Evolutionary conservation across 2,888 invertebrate genomes (phyloP), one percentile per base, ranked within the genome.

Genomic region (Hyalella azteca): DNA sequence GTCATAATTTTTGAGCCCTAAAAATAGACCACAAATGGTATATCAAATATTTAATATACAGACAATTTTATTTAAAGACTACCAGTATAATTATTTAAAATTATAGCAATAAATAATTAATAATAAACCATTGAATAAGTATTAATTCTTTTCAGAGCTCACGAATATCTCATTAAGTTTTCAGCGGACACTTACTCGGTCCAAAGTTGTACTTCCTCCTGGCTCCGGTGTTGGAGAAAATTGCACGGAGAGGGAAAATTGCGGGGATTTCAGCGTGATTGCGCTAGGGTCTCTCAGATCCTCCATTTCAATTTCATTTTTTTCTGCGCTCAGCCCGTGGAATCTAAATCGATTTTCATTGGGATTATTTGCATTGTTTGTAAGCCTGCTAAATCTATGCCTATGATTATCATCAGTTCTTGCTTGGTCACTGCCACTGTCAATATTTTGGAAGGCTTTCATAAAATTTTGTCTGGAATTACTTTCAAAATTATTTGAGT

Each of bases 201-300:
- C 54, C 29, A 29, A 26, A 3, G 54, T 7, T 54, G 54, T 5
- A 22, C 26, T 22, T 29, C 11, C 54, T 54, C 26, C 54, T 4
- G 54, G 2, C 9, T 3, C 19, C n/a, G 29, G 11, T 36, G 7
- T 36, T 15, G 66, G 66, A 32, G 66, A n/a, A 13, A 66, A 66
- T 36, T 66, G 66, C 36, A 66, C 66, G 3, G 66, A 66, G 15
- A 66, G 36, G 15, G 66, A 66, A 29, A 66, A 66, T 36, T 66
- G 66, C 32, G 66, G 66, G 19, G 66, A 66, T 29, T 36, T 66
- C 29, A 66, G 66, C 29, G 66, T 66, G n/a, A 66, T 66, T 22
- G 32, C 66, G n/a, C 36, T 36, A 11, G 66, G 66, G 36, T 66
- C 66, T 36, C 66, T 66, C 66, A 36, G 11, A 7, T 29, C 29